Conservation (phyloP, 2,888 invertebrate genomes). For the Phengaris arion region DNA sequence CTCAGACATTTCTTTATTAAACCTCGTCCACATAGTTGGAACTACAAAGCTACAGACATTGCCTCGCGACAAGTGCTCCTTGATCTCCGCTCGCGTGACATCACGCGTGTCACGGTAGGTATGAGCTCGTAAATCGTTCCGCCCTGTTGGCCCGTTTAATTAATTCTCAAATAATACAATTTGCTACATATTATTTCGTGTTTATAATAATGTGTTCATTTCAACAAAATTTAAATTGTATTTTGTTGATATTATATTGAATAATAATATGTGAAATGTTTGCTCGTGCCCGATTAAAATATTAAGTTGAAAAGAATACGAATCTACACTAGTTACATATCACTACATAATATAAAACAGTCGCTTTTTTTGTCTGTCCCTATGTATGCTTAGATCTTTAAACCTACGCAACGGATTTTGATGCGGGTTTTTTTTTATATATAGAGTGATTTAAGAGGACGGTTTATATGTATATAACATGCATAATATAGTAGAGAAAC, state of each 20-base stretch:
- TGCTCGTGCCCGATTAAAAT: no score
- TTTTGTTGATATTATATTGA: neutral
- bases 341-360: no score
- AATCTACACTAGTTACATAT: no score
- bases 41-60: constrained; percentile 16
- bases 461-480: no score
- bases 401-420: no score
- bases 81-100: constrained; percentile 32
- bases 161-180: constrained; percentile 67
- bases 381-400: no score
- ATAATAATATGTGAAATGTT: neutral
- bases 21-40: constrained; percentile 1
- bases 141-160: constrained; percentile 73
- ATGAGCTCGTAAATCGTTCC: constrained; percentile 64
- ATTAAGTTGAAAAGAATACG: no score
- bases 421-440: no score
- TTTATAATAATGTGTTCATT: neutral
- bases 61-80: constrained; percentile 25
- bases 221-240: neutral
- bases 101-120: constrained; percentile 57
- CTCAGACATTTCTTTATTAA: constrained; percentile 15
- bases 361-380: no score
- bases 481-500: no score
- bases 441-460: no score
- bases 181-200: constrained; percentile 44